These are phyloP conservation scores for Germaria angustata DNA, from an alignment of 2,888 invertebrate species.

Conservation along the genomic window DNA sequence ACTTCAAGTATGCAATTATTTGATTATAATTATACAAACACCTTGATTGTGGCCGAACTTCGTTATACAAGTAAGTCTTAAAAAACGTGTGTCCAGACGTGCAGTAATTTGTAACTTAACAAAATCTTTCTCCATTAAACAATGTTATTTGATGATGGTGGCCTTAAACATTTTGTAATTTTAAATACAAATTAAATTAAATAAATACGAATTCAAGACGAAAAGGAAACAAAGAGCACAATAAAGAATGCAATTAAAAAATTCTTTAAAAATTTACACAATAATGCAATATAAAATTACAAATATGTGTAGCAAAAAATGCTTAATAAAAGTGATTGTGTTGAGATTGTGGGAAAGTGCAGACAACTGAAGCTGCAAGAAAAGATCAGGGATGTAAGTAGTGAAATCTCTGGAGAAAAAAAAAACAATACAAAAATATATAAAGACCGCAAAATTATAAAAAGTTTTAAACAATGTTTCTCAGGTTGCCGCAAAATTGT, in stretches of 20 bases:
- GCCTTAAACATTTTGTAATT: not conserved
- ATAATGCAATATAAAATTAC: not conserved
- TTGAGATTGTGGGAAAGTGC: not conserved
- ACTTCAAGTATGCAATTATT: too few species aligned
- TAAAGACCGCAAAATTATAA: too few species aligned
- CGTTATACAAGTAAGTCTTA: too few species aligned
- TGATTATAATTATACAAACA: too few species aligned
- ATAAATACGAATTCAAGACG: not conserved
- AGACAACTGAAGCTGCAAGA: not conserved
- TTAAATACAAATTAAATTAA: not conserved
- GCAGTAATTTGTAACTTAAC: too few species aligned
- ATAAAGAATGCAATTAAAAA: slow-evolving; percentile 3
- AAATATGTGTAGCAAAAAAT: not conserved
- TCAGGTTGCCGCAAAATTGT: too few species aligned
- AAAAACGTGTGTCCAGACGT: too few species aligned
- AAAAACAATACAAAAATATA: too few species aligned
- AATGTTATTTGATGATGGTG: not conserved
- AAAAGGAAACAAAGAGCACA: not conserved
- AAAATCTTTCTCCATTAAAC: too few species aligned
- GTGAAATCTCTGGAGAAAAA: too few species aligned
- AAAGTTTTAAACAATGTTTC: too few species aligned
- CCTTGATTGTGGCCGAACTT: too few species aligned
- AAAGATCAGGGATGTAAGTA: not conserved
- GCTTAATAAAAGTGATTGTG: not conserved
- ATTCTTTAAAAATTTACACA: not conserved